phyloP scores from a whole-genome alignment of 2,797 vertebrate species.

The Pipistrellus nathusii region DNA sequence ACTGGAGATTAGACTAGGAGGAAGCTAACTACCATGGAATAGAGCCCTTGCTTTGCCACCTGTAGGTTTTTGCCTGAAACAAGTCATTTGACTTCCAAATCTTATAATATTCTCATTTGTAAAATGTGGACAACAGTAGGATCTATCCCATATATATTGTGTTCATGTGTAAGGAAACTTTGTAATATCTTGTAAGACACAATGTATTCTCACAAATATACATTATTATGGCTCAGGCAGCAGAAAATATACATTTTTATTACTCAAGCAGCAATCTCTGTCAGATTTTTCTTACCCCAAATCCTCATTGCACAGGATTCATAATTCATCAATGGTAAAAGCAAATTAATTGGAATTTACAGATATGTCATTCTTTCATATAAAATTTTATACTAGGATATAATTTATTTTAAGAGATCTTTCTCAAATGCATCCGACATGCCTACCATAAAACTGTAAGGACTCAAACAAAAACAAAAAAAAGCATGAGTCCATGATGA shows the following conservation, averaged over 20 bases:
- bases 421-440: not conserved
- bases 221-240: not conserved
- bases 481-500: not conserved
- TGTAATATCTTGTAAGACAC: not conserved
- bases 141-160: not conserved
- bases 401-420: slow-evolving; percentile 6
- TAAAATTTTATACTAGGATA: not conserved
- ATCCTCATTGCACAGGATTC: not conserved
- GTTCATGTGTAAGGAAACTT: not conserved
- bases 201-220: not conserved
- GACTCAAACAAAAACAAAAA: not conserved
- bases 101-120: not conserved
- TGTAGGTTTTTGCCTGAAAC: not conserved
- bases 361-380: not conserved
- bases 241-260: not conserved
- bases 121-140: not conserved
- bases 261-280: not conserved
- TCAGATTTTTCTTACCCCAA: not conserved
- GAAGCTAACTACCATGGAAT: too few relatives aligned
- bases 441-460: not conserved
- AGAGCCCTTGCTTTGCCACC: not conserved
- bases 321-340: slow-evolving; percentile 31
- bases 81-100: not conserved
- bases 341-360: slow-evolving; percentile 16
- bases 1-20: not conserved